These are phyloP conservation scores for Eumeta japonica DNA, from an alignment of 1,140 invertebrate species.

Conservation along the genomic window DNA sequence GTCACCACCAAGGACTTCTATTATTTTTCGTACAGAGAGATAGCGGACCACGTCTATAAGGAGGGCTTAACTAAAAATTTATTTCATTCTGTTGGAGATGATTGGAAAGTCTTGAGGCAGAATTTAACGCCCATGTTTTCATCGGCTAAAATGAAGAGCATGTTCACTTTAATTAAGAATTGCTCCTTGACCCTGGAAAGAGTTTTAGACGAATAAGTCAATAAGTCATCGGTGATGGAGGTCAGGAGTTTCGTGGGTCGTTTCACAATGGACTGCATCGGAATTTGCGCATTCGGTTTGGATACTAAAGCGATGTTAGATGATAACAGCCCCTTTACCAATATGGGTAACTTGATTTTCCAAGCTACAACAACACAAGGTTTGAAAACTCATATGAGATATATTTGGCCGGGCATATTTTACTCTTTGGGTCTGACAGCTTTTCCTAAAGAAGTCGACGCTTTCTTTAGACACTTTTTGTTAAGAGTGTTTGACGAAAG, in stretches of 20 bases:
- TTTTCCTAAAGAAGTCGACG: not conserved
- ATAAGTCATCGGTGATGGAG: slow-evolving; percentile 7
- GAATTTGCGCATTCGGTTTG: slow-evolving; percentile 2
- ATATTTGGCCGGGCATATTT: not conserved
- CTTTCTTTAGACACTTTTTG: not conserved
- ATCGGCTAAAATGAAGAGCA: slow-evolving; percentile 53
- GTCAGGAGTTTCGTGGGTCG: not conserved
- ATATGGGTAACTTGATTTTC: slow-evolving; percentile 1
- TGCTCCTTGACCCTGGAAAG: not conserved
- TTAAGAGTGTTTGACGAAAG: not conserved
- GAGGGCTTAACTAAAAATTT: slow-evolving; percentile 19
- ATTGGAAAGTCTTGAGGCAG: slow-evolving; percentile 54
- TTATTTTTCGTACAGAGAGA: slow-evolving; percentile 38
- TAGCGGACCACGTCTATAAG: slow-evolving; percentile 9
- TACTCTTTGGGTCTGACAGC: not conserved
- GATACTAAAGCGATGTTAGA: not conserved
- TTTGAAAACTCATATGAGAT: not conserved
- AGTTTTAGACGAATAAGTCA: not conserved
- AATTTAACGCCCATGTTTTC: slow-evolving; percentile 59
- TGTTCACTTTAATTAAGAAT: slow-evolving; percentile 29
- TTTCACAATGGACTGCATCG: not conserved
- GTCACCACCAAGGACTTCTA: slow-evolving; percentile 53
- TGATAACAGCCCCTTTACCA: not conserved
- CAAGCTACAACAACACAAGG: not conserved
- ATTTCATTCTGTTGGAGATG: slow-evolving; percentile 28